phyloP scores from a whole-genome alignment of 2,797 vertebrate genomes.

The Apogon hyalosoma region DNA sequence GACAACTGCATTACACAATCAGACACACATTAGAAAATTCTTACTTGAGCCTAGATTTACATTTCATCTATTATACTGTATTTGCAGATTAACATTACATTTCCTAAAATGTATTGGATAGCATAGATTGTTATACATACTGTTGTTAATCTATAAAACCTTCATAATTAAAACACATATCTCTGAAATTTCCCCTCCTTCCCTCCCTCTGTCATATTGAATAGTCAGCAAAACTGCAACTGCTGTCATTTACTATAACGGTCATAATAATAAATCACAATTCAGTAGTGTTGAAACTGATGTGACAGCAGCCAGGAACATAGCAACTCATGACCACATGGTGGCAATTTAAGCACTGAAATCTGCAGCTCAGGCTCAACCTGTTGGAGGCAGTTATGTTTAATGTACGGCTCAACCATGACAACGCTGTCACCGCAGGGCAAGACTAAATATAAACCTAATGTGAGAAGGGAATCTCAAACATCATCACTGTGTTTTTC shows the following conservation, averaged over 20 bases:
- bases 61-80: too few relatives aligned
- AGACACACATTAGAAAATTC: too few relatives aligned
- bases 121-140: too few relatives aligned
- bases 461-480: slow-evolving; percentile 3
- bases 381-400: not conserved
- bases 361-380: not conserved
- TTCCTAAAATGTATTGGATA: too few relatives aligned
- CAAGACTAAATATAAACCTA: not conserved
- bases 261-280: not conserved
- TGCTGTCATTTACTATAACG: not conserved
- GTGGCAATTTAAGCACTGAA: slow-evolving; percentile 39
- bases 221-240: not conserved
- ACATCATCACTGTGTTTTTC: not conserved
- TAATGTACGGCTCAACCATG: not conserved
- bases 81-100: too few relatives aligned
- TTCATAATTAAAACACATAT: too few relatives aligned
- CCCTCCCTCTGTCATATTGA: not conserved
- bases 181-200: too few relatives aligned
- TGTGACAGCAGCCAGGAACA: slow-evolving; percentile 5
- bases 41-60: too few relatives aligned
- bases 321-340: slow-evolving; percentile 53
- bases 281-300: not conserved
- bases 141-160: too few relatives aligned
- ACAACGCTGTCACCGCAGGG: not conserved
- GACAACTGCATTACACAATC: too few relatives aligned